These are phyloP conservation scores for Heliconius aoede DNA, from an alignment of 2,888 invertebrate species.

Conservation along the genomic window DNA sequence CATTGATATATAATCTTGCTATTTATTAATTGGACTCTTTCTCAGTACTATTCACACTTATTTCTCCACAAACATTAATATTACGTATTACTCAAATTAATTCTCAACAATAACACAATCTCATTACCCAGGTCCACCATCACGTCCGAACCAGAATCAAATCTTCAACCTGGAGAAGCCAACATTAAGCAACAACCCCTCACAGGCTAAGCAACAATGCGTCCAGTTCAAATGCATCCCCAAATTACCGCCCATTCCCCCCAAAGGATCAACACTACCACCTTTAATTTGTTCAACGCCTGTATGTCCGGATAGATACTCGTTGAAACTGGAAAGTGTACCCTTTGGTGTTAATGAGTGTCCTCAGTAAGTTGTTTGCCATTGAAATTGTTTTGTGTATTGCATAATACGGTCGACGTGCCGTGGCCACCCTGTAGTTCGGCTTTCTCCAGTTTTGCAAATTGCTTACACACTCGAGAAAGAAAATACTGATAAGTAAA, in stretches of 20 bases:
- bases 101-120: not conserved
- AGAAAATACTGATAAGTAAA: too few relatives aligned
- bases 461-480: too few relatives aligned
- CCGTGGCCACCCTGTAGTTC: too few relatives aligned
- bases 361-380: slow-evolving; percentile 68
- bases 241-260: slow-evolving; percentile 73
- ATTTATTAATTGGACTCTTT: not conserved
- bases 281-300: slow-evolving; percentile 73
- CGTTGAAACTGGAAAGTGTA: slow-evolving; percentile 75
- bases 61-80: not conserved
- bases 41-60: too few relatives aligned
- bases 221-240: slow-evolving; percentile 83
- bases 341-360: slow-evolving; percentile 67
- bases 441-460: too few relatives aligned
- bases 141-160: slow-evolving; percentile 58
- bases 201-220: slow-evolving; percentile 64
- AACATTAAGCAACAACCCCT: slow-evolving; percentile 43
- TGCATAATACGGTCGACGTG: not conserved
- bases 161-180: slow-evolving; percentile 72
- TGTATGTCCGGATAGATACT: slow-evolving; percentile 85
- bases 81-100: not conserved
- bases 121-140: slow-evolving; percentile 49
- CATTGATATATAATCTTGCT: not conserved
- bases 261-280: slow-evolving; percentile 57
- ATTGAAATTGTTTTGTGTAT: not conserved